Conservation (phyloP, 1,140 invertebrate genomes). For the Polyergus mexicanus region DNA sequence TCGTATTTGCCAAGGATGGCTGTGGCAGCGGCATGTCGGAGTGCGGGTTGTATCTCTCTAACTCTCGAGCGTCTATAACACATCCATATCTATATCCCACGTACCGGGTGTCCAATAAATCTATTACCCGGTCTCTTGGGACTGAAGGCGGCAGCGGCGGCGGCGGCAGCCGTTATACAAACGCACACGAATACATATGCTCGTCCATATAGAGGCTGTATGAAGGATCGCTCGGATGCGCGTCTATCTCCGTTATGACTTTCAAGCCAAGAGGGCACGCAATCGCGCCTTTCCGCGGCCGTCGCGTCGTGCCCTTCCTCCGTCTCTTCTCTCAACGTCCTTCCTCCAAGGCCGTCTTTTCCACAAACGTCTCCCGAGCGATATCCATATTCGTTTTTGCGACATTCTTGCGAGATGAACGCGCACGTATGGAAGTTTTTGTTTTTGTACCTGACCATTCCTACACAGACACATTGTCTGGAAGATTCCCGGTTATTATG, state of each 20-base stretch:
- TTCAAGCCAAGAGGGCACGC: slow-evolving; percentile 70
- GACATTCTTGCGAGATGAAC: slow-evolving; percentile 75
- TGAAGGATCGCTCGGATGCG: slow-evolving; percentile 80
- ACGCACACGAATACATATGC: slow-evolving; percentile 49
- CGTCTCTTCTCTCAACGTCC: slow-evolving; percentile 40
- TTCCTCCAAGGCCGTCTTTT: slow-evolving; percentile 40
- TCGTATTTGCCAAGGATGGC: slow-evolving; percentile 74
- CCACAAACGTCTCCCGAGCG: slow-evolving; percentile 64
- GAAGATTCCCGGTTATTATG: slow-evolving; percentile 11
- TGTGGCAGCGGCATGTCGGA: slow-evolving; percentile 57
- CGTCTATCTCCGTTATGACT: slow-evolving; percentile 82
- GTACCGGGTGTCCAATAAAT: slow-evolving; percentile 85
- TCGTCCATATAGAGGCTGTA: slow-evolving; percentile 60
- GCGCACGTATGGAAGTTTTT: slow-evolving; percentile 55
- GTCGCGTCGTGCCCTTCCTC: slow-evolving; percentile 11
- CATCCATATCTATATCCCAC: slow-evolving; percentile 83
- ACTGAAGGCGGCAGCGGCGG: slow-evolving; percentile 67
- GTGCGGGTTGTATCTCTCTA: slow-evolving; percentile 77
- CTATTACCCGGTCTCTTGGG: slow-evolving; percentile 84
- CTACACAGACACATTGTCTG: slow-evolving; percentile 4
- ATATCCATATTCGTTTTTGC: slow-evolving; percentile 79
- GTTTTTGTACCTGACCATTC: slow-evolving; percentile 55
- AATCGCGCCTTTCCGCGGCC: slow-evolving; percentile 71
- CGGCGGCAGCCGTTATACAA: slow-evolving; percentile 69
- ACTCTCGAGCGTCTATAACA: slow-evolving; percentile 80